Base-by-base conservation (phyloP, 2,888 invertebrate genomes). In the Aquatica leii region DNA sequence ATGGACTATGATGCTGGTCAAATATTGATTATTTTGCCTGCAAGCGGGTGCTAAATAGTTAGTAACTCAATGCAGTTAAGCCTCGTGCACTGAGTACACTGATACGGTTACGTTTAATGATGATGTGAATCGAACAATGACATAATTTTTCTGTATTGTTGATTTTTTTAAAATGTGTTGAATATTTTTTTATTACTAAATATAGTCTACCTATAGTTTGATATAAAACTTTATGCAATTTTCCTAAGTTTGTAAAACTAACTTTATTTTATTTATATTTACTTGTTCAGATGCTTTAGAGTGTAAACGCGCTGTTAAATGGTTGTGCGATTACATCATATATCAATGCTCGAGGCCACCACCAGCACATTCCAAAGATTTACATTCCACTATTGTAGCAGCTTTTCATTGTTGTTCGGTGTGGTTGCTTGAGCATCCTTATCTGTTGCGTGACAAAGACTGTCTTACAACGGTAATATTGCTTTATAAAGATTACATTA, bases 321-420 rank as follows among this genome's bases (percentile, higher is more conserved):
- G 97, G 94, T 89, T 99, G 61, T 99, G 98, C 83, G 97, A 98
- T 84, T 98, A 98, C 83, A 97, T 99, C 74, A 91, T 94, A 57
- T 92, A 93, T 80, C 97, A 97, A 80, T 97, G 97, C 84, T 93
- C 93, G 74, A 89, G 96, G 69, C 98, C 96, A 57, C 98, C 95
- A 57, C 97, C 90, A 61, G 94, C 92, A 43, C 96, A 97, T 84
- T 95, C 95, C 51, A 93, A 95, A 80, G 95, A 95, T 84, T 85
- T 95, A 69, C 97, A 98, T 84, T 97, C 97, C 17, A 93, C 95
- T 50, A 95, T 95, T 66, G 95, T 98, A 74, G 93, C 95, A 71
- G 91, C 99, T 60, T 94, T 97, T 86, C 86, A 93, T 78, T 92
- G 98, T 83, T 87, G 97, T 77, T 87, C 95, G 5, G 89, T 94